Base-by-base conservation (phyloP, 2,888 invertebrate genomes). In the Philhelius pedissequus region DNA sequence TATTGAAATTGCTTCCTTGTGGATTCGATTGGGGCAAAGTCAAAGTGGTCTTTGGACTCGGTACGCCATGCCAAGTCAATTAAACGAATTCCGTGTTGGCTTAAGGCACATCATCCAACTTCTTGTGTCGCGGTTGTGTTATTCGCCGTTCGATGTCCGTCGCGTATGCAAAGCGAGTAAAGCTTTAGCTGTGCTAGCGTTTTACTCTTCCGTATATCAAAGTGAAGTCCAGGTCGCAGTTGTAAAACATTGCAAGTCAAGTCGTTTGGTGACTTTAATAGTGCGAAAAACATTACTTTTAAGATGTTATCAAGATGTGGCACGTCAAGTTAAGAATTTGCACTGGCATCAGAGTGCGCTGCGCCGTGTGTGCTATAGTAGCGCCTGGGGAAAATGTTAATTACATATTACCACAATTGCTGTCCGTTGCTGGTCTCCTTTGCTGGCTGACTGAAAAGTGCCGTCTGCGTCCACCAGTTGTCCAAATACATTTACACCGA, bases 231-330 rank as follows among this genome's bases (percentile, higher is more conserved):
- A 68, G 35, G 25, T 71, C 77, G 62, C 27, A 70, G 70, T 70
- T 84, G 84, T 84, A 84, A 84, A 79, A 75, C 84, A 84, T 70
- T 79, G 80, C 75, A 75, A 71, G 80, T 84, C 84, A 80, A 76
- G 75, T 84, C 84, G 84, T 80, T 84, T 75, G 80, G 80, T 80
- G 84, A 84, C 84, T 84, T 84, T 84, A 80, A 84, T 84, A 80
- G 84, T 84, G 84, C 84, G 84, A 84, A 84, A 84, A 84, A 84
- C 84, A 84, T 84, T 80, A 80, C 75, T 48, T 71, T 76, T 76
- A 76, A 84, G 84, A 84, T 84, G 71, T 60, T 84, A 84, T 84
- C 84, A 75, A 70, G 70, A 80, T 68, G 84, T 80, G 84, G 84
- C 84, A 84, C 84, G 84, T 84, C 84, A 84, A 66, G 66, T 54